Evolutionary conservation across 2,113 vertebrate species (phyloP).

Genomic region (Montifringilla adamsi): DNA sequence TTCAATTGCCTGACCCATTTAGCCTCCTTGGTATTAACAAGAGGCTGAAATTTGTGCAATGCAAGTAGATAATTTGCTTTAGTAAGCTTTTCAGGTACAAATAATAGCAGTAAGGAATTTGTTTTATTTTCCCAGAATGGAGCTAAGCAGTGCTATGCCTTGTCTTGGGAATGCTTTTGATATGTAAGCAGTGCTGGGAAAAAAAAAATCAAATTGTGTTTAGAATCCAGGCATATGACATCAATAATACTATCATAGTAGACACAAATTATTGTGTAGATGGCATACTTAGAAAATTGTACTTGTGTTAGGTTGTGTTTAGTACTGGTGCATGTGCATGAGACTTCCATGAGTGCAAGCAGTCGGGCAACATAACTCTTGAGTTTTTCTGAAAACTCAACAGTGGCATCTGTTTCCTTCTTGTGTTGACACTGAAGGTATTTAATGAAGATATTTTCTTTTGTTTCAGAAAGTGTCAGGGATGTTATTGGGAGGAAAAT

Average conservation of each 20-base stretch:
- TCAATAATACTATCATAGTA: neutral
- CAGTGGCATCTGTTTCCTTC: neutral
- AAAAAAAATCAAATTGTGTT: neutral
- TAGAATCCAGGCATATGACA: neutral
- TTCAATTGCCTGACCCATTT: neutral
- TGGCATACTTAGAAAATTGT: neutral
- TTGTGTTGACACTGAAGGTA: neutral
- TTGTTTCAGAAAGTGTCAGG: conserved; percentile 82
- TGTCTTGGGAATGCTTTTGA: conserved; percentile 15
- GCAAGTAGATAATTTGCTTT: neutral
- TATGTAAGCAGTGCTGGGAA: neutral
- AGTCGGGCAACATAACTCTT: neutral
- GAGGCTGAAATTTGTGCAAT: neutral
- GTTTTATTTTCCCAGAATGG: neutral
- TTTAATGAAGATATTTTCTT: neutral
- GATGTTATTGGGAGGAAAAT: conserved; percentile 95
- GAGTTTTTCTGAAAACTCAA: neutral
- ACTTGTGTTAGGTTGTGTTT: neutral
- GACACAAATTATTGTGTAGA: neutral
- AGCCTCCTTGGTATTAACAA: neutral
- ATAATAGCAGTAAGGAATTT: neutral
- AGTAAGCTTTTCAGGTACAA: neutral
- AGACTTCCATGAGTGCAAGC: neutral
- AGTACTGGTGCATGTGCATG: neutral
- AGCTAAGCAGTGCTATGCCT: neutral